phyloP scores from a whole-genome alignment of 1,140 invertebrate genomes.

The Catajapyx aquilonaris region DNA sequence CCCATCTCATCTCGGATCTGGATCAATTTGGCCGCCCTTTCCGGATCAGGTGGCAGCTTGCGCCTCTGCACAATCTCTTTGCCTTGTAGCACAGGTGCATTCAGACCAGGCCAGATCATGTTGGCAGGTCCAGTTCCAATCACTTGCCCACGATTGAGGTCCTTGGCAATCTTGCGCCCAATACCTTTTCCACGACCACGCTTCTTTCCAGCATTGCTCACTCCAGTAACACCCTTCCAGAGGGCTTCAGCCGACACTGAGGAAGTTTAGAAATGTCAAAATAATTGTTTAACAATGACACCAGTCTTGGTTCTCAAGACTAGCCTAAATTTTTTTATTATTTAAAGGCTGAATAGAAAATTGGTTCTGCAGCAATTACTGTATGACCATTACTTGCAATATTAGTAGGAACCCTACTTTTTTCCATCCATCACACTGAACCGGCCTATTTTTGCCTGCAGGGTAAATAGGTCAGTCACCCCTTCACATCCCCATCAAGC shows the following conservation, averaged over 20 bases:
- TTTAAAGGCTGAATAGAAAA: too few relatives aligned
- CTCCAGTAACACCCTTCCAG: slow-evolving; percentile 85
- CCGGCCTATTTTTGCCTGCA: too few relatives aligned
- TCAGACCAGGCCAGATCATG: slow-evolving; percentile 82
- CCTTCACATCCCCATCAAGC: too few relatives aligned
- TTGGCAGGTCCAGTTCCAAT: slow-evolving; percentile 60
- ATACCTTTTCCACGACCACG: slow-evolving; percentile 74
- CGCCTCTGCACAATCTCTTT: slow-evolving; percentile 47
- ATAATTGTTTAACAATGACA: too few relatives aligned
- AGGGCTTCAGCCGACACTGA: slow-evolving; percentile 54
- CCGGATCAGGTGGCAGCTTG: slow-evolving; percentile 42
- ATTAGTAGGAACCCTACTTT: too few relatives aligned
- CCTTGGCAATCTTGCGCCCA: slow-evolving; percentile 43
- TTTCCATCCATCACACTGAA: too few relatives aligned
- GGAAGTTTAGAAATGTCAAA: slow-evolving; percentile 11
- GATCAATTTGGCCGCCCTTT: slow-evolving; percentile 43
- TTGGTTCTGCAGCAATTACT: too few relatives aligned
- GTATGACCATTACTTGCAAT: too few relatives aligned
- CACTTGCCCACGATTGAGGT: slow-evolving; percentile 76
- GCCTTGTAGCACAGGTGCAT: slow-evolving; percentile 54
- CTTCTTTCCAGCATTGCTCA: slow-evolving; percentile 88
- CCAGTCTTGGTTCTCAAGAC: too few relatives aligned
- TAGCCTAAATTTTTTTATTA: too few relatives aligned
- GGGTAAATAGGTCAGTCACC: too few relatives aligned
- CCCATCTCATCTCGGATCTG: slow-evolving; percentile 49